Conservation (phyloP, 2,797 vertebrate species). For the Enteromius unitaeniatus region DNA sequence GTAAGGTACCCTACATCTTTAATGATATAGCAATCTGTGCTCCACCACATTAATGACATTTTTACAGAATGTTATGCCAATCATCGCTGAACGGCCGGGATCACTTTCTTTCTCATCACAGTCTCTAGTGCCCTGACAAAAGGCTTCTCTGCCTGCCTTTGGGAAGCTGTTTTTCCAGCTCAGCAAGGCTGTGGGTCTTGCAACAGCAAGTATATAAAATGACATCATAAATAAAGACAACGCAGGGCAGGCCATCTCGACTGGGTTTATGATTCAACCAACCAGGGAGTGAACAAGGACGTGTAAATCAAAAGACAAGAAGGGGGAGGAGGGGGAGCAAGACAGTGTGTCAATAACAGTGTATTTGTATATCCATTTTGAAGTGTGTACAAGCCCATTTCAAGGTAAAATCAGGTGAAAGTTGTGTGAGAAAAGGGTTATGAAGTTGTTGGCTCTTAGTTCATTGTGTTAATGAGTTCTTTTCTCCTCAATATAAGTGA, state of each 20-base stretch:
- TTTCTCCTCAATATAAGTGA: neutral
- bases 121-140: neutral
- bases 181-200: conserved; percentile 19
- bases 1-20: neutral
- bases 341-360: neutral
- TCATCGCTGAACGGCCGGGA: neutral
- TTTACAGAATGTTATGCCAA: conserved; percentile 5
- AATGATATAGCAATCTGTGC: neutral
- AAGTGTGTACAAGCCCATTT: neutral
- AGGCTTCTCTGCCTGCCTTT: neutral
- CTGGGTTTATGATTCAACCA: conserved; percentile 17
- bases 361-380: conserved; percentile 39
- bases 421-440: neutral
- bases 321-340: neutral
- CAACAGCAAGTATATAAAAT: conserved; percentile 24
- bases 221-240: conserved; percentile 35
- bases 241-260: conserved; percentile 6
- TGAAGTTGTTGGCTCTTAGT: neutral
- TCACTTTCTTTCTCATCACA: neutral
- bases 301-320: conserved; percentile 36
- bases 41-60: neutral
- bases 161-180: neutral
- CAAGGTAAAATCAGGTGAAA: neutral
- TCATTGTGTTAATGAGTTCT: conserved; percentile 4
- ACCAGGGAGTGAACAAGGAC: conserved; percentile 6